Conservation (phyloP, 2,888 invertebrate species). For the Nomada flava region DNA sequence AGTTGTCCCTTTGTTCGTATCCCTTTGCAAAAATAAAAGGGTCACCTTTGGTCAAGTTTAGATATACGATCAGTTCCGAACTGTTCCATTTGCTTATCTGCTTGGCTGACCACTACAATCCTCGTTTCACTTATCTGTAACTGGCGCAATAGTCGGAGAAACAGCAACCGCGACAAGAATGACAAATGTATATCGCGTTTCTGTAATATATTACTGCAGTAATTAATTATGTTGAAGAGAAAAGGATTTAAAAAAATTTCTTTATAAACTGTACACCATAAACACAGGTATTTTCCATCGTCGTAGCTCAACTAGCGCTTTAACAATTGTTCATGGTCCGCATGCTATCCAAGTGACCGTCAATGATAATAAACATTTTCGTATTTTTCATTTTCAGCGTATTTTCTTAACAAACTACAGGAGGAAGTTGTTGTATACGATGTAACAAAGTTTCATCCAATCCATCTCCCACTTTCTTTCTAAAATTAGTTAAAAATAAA, state of each 20-base stretch:
- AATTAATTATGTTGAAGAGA: neutral
- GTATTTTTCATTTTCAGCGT: too few relatives aligned
- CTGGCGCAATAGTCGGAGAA: conserved; percentile 19
- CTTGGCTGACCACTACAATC: conserved; percentile 60
- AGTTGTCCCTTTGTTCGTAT: conserved; percentile 23
- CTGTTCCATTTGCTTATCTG: conserved; percentile 66
- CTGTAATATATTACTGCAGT: neutral
- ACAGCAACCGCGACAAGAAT: conserved; percentile 14
- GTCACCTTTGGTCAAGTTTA: conserved; percentile 40
- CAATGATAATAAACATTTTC: too few relatives aligned
- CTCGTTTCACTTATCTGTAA: conserved; percentile 68
- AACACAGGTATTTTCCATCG: neutral
- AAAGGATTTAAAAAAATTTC: neutral
- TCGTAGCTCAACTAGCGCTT: neutral
- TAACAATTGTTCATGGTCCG: conserved; percentile 9
- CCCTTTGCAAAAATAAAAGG: conserved; percentile 32
- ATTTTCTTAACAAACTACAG: too few relatives aligned
- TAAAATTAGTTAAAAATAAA: neutral
- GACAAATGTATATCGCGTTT: conserved; percentile 8
- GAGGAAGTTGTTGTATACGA: too few relatives aligned
- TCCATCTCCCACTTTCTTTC: neutral
- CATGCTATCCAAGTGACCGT: neutral
- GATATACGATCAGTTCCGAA: conserved; percentile 43
- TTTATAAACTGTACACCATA: too few relatives aligned
- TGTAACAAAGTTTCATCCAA: too few relatives aligned